These are phyloP conservation scores for Ophion ventricosus DNA, from an alignment of 2,888 invertebrate species.

Conservation along the genomic window DNA sequence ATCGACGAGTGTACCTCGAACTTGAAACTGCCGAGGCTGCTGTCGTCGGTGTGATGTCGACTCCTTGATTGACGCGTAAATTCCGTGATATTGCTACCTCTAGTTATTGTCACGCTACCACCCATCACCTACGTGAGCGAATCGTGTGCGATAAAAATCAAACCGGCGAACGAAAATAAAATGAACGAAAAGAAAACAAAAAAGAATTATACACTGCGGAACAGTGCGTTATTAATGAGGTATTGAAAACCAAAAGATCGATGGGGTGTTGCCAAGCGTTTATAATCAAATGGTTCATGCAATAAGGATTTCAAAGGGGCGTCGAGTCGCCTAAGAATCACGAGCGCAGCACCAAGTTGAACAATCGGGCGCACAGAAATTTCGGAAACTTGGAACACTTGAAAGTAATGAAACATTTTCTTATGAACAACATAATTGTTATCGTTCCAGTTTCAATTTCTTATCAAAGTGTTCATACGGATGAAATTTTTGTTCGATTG, in stretches of 20 bases:
- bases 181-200: slow-evolving; percentile 45
- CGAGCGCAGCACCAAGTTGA: background rate
- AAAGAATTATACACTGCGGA: slow-evolving; percentile 51
- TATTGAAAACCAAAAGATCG: slow-evolving; percentile 37
- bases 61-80: slow-evolving; percentile 83
- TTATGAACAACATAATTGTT: no score
- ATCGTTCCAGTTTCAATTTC: no score
- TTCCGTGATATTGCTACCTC: slow-evolving; percentile 81
- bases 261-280: slow-evolving; percentile 44
- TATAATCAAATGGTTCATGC: slow-evolving; percentile 48
- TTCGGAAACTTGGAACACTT: background rate
- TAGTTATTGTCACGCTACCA: slow-evolving; percentile 82
- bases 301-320: background rate
- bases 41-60: slow-evolving; percentile 88
- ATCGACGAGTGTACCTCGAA: slow-evolving; percentile 86
- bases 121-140: slow-evolving; percentile 76
- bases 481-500: no score
- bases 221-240: slow-evolving; percentile 48
- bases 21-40: slow-evolving; percentile 88
- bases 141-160: slow-evolving; percentile 62
- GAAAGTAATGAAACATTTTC: background rate
- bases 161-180: slow-evolving; percentile 70
- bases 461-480: no score
- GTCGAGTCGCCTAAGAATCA: background rate
- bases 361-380: background rate